Base-by-base conservation (phyloP, 2,888 invertebrate species). In the Rapana venosa region DNA sequence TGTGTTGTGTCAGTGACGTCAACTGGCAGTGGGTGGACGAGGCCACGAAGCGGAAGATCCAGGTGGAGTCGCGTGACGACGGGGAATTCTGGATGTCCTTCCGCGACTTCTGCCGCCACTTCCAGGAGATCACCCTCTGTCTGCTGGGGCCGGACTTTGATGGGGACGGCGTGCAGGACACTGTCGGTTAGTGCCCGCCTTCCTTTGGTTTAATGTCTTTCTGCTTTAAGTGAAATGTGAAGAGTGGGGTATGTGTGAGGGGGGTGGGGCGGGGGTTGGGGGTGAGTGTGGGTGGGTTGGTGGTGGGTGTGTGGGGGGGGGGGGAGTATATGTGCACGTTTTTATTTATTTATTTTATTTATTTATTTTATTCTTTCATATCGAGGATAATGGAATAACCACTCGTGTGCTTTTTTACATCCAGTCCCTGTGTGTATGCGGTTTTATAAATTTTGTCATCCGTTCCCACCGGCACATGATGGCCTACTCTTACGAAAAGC, bases 11-110 rank as follows among this genome's bases (percentile, higher is more conserved):
- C 92, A 96, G 96, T 90, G 96, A 96, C 91, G 92, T 94, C 4
- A 95, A 95, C 90, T 96, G 96, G 96, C 92, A 94, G 6, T 94
- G 95, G 92, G 95, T 96, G 20, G 96, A 96, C 90, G 95, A 95
- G 13, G 93, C 94, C 0, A 96, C 95, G 5, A 96, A 96, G 91
- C 89, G 93, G 61, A 92, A 93, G 56, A 93, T 96, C 86, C 94
- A 95, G 17, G 92, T 95, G 85, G 93, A 94, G 84, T 92, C 94
- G 1, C 94, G 95, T 74, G 95, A 94, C 36, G 96, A 96, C 92
- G 96, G 96, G 4, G 96, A 96, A 93, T 96, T 96, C 93, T 96
- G 96, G 96, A 96, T 96, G 96, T 95, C 95, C 22, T 96, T 95
- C 92, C 92, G 94, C 66, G 96, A 96, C 91, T 96, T 96, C 93